phyloP scores from a whole-genome alignment of 2,797 vertebrate genomes.

The Hemibagrus guttatus region DNA sequence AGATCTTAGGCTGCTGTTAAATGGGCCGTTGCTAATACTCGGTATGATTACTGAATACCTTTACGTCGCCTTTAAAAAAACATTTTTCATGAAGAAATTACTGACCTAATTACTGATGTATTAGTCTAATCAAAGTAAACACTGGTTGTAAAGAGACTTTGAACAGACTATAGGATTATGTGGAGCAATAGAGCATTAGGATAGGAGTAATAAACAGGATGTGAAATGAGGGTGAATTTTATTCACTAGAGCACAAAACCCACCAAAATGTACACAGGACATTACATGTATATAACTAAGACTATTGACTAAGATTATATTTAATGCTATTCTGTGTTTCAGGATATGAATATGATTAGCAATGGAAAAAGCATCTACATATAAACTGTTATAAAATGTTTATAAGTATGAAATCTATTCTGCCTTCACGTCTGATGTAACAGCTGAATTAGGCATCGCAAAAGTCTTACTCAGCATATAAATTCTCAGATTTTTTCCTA shows the following conservation, averaged over 20 bases:
- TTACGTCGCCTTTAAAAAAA: background rate
- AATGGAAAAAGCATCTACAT: background rate
- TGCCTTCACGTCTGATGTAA: background rate
- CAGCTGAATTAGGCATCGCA: background rate
- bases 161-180: background rate
- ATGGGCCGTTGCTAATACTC: background rate
- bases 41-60: background rate
- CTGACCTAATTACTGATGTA: background rate
- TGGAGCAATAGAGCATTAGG: background rate
- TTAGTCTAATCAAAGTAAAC: background rate
- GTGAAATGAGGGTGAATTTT: background rate
- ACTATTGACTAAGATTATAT: background rate
- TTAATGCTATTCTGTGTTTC: background rate
- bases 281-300: background rate
- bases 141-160: background rate
- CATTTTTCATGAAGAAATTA: background rate
- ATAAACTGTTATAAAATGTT: background rate
- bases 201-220: background rate
- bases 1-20: background rate
- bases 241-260: background rate
- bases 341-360: background rate
- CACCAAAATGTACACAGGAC: background rate
- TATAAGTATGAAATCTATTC: background rate
- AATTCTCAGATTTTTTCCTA: constrained; percentile 2
- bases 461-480: background rate